Evolutionary conservation across 2,797 vertebrate species (phyloP).

Genomic region (Acrocephalus scirpaceus): DNA sequence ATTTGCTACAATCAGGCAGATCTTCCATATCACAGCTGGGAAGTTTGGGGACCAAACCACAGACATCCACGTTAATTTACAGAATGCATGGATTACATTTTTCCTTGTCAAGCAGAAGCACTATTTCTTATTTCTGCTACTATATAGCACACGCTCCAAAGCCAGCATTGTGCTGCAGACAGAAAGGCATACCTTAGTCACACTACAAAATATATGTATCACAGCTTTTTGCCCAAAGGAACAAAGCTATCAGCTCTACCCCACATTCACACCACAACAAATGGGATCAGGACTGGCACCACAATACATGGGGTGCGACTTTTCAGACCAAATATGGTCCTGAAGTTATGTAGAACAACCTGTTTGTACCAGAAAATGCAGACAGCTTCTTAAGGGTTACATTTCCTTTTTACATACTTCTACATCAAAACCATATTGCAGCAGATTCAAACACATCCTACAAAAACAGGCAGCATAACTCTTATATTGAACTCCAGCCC

Average conservation of each 20-base stretch:
- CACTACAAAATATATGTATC: background rate
- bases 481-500: slow-evolving; percentile 76
- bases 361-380: slow-evolving; percentile 64
- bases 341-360: slow-evolving; percentile 20
- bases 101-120: background rate
- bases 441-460: slow-evolving; percentile 68
- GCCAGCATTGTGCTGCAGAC: background rate
- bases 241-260: background rate
- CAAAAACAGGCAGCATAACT: slow-evolving; percentile 74
- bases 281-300: background rate
- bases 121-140: background rate
- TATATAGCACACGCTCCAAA: background rate
- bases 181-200: background rate
- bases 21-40: background rate
- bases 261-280: background rate
- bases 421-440: slow-evolving; percentile 80
- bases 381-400: slow-evolving; percentile 74
- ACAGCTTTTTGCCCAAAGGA: background rate
- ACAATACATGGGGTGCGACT: background rate
- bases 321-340: background rate
- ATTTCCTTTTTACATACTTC: slow-evolving; percentile 78
- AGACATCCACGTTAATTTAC: background rate
- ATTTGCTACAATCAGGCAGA: background rate
- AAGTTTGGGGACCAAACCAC: background rate
- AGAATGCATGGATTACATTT: background rate